Evolutionary conservation across 2,797 vertebrate species (phyloP), one percentile per base, ranked within the genome.

Genomic region (Urocyon cinereoargenteus): DNA sequence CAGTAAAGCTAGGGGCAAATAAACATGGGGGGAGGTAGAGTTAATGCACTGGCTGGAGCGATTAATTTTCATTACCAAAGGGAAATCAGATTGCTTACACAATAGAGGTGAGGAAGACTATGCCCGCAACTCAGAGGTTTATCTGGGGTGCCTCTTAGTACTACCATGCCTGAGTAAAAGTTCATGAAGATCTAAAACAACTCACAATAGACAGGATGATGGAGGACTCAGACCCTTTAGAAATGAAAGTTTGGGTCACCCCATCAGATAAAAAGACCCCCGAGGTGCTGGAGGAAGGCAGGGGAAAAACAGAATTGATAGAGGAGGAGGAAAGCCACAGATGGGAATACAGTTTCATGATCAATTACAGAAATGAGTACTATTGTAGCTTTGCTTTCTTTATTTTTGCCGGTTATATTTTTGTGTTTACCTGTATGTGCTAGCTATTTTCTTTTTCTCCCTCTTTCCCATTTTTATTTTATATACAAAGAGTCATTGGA

Each of bases 291-390:
- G 51, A 89, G 62, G 85, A 92, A 90, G 24, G 49, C 28, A 92
- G 61, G 15, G 40, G 75, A 92, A 89, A 79, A 85, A 72, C 2
- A 31, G 57, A 79, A 86, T 90, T 57, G 14, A 64, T 49, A 73
- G 18, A 61, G 57, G 36, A 94, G 79, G 66, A 92, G 91, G 73
- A 49, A 87, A 87, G 68, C 34, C 82, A 64, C 8, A 72, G 31
- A 70, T 22, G 18, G 73, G 8, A 86, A 90, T 72, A 83, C 21
- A 94, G 40, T 57, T 34, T 96, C 51, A 6, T 68, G 89, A 92
- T 86, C 82, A 79, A 62, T 73, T 53, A 90, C 40, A 94, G 68
- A 97, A 92, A 83, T 83, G 51, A 94, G 77, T 87, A 51, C 59
- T 82, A 82, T 51, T 92, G 53, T 83, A 94, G 66, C 73, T 89